Percentiles rank a stretch among this genome's conserved stretches.
These are phyloP conservation scores for Mythimna impura DNA, from an alignment of 2,888 invertebrate genomes.

Conservation along the genomic window DNA sequence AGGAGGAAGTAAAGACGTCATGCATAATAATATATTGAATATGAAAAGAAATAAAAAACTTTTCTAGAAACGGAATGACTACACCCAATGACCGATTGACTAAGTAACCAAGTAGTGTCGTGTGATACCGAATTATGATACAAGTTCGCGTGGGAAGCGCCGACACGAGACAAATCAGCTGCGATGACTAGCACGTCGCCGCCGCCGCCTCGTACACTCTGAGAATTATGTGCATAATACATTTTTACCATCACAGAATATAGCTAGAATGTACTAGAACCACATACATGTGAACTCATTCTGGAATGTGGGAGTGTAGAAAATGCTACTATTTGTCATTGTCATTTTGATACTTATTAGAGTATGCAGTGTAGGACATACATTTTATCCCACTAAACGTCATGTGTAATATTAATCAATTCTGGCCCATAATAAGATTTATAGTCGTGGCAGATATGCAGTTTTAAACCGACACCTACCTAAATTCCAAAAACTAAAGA, in stretches of 20 bases:
- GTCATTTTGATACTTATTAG: constrained; percentile 26
- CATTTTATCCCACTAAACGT: constrained; percentile 16
- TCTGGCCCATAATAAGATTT: constrained; percentile 16
- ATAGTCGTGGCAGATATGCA: constrained; percentile 27
- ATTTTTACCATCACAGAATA: constrained; percentile 51
- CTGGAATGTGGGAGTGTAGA: constrained; percentile 33
- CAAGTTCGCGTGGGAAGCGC: constrained; percentile 73
- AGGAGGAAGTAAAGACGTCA: constrained; percentile 15
- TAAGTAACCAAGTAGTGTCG: constrained; percentile 74
- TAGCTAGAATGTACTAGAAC: constrained; percentile 37
- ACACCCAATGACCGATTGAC: constrained; percentile 71
- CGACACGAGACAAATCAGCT: constrained; percentile 74
- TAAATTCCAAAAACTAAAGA: constrained; percentile 4
- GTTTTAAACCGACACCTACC: constrained; percentile 14
- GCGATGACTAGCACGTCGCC: constrained; percentile 67
- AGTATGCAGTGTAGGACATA: constrained; percentile 15
- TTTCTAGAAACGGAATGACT: constrained; percentile 73
- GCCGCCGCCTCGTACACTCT: constrained; percentile 52
- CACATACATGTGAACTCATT: neutral
- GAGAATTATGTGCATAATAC: constrained; percentile 57
- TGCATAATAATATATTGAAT: neutral
- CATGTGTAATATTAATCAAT: constrained; percentile 21
- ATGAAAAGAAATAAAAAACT: constrained; percentile 39
- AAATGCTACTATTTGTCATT: constrained; percentile 41
- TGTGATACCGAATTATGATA: constrained; percentile 75